Conservation (phyloP, 2,888 invertebrate genomes). For the Drosophila sordidula region DNA sequence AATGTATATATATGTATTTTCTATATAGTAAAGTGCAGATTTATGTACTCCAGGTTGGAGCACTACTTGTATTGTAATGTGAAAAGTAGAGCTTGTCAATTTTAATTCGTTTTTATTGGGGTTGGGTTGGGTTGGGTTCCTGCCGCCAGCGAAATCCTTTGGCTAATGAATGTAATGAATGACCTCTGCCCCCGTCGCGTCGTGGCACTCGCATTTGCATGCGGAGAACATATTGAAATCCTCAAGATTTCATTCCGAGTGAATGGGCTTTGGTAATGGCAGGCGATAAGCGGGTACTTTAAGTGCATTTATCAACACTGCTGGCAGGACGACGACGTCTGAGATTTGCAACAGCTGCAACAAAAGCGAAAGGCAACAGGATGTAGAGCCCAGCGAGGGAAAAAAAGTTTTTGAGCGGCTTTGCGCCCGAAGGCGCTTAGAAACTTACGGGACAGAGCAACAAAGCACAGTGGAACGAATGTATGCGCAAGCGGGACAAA, state of each 20-base stretch:
- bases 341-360: slow-evolving; percentile 79
- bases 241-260: slow-evolving; percentile 24
- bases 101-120: slow-evolving; percentile 50
- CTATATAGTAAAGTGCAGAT: slow-evolving; percentile 15
- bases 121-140: background rate
- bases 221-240: slow-evolving; percentile 31
- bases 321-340: slow-evolving; percentile 24
- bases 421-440: slow-evolving; percentile 50
- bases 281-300: slow-evolving; percentile 37
- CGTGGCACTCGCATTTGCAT: slow-evolving; percentile 42
- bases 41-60: background rate
- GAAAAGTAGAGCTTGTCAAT: slow-evolving; percentile 52
- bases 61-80: background rate
- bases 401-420: slow-evolving; percentile 58
- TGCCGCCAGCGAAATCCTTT: slow-evolving; percentile 42
- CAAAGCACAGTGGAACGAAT: slow-evolving; percentile 2
- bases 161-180: slow-evolving; percentile 51
- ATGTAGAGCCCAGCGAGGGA: slow-evolving; percentile 9
- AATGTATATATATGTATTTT: background rate
- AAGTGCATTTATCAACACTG: slow-evolving; percentile 75
- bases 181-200: background rate
- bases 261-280: slow-evolving; percentile 24
- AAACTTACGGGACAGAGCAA: slow-evolving; percentile 32
- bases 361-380: slow-evolving; percentile 20
- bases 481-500: background rate